A percentile compares a stretch with the other conserved stretches of the same genome.
phyloP scores from a whole-genome alignment of 2,888 invertebrate genomes.

The Dorcus parallelipipedus region DNA sequence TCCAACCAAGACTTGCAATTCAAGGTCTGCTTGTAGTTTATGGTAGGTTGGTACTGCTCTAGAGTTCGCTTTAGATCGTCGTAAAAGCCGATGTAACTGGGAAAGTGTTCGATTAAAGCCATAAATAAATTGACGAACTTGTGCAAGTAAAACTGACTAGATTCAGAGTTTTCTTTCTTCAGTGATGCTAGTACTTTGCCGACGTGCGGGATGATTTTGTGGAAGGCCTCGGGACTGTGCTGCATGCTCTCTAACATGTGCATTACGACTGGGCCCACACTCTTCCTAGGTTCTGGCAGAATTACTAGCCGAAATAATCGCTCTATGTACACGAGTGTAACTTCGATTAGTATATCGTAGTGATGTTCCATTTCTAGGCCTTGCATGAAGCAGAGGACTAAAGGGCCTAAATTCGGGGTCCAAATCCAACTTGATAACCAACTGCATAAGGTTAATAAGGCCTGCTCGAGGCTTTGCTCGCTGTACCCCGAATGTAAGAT shows the following conservation, averaged over 20 bases:
- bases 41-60: constrained; percentile 36
- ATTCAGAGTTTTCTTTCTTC: constrained; percentile 56
- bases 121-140: constrained; percentile 59
- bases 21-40: constrained; percentile 38
- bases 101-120: constrained; percentile 54
- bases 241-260: constrained; percentile 62
- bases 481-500: constrained; percentile 43
- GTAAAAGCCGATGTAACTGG: constrained; percentile 41
- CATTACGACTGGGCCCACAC: constrained; percentile 61
- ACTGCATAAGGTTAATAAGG: constrained; percentile 62
- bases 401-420: constrained; percentile 61
- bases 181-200: constrained; percentile 53
- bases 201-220: constrained; percentile 56
- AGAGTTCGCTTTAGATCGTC: constrained; percentile 40
- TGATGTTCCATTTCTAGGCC: constrained; percentile 55
- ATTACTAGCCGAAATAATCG: constrained; percentile 56
- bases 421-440: constrained; percentile 65
- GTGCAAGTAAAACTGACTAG: constrained; percentile 51
- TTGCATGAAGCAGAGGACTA: constrained; percentile 65
- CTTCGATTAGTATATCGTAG: constrained; percentile 53
- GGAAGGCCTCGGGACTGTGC: constrained; percentile 59
- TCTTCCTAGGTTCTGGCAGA: constrained; percentile 55
- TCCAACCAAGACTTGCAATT: constrained; percentile 46
- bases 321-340: constrained; percentile 60
- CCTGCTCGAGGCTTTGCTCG: constrained; percentile 58